A percentile compares a stretch with the other conserved stretches of the same genome.
Evolutionary conservation across 1,140 invertebrate species (phyloP).

Genomic region (Saccostrea cuccullata): DNA sequence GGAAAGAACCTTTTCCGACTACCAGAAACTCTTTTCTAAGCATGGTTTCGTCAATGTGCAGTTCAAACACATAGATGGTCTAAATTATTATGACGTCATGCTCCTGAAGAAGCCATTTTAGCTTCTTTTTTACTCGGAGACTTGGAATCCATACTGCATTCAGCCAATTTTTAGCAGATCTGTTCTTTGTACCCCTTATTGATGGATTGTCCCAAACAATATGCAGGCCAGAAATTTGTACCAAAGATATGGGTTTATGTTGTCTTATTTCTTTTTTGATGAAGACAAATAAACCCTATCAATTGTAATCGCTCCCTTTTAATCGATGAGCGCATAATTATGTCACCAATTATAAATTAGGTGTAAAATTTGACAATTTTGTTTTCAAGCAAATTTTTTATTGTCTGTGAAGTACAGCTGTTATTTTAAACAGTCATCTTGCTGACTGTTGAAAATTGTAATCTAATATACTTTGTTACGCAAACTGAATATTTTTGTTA

Average conservation of each 20-base stretch:
- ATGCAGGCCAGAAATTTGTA: not conserved
- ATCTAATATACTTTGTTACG: slow-evolving; percentile 15
- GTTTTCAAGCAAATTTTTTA: not conserved
- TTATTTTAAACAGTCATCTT: slow-evolving; percentile 2
- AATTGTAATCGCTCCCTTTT: not conserved
- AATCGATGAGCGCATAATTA: not conserved
- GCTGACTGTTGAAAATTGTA: not conserved
- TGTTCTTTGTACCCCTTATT: not conserved
- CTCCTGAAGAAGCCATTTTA: slow-evolving; percentile 66
- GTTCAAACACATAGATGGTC: slow-evolving; percentile 59
- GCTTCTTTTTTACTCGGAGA: not conserved
- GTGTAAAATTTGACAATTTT: not conserved
- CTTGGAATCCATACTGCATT: not conserved
- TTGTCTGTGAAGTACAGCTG: not conserved
- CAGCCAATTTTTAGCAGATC: not conserved
- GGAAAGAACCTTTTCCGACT: slow-evolving; percentile 65
- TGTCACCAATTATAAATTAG: not conserved
- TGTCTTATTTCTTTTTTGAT: not conserved
- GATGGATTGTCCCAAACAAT: not conserved
- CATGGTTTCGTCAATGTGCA: slow-evolving; percentile 66
- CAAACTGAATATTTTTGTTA: not conserved
- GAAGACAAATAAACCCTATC: not conserved
- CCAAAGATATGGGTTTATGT: not conserved
- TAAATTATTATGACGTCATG: slow-evolving; percentile 65
- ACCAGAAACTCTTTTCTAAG: slow-evolving; percentile 60